phyloP scores from a whole-genome alignment of 2,888 invertebrate genomes.

The Hecatera dysodea region DNA sequence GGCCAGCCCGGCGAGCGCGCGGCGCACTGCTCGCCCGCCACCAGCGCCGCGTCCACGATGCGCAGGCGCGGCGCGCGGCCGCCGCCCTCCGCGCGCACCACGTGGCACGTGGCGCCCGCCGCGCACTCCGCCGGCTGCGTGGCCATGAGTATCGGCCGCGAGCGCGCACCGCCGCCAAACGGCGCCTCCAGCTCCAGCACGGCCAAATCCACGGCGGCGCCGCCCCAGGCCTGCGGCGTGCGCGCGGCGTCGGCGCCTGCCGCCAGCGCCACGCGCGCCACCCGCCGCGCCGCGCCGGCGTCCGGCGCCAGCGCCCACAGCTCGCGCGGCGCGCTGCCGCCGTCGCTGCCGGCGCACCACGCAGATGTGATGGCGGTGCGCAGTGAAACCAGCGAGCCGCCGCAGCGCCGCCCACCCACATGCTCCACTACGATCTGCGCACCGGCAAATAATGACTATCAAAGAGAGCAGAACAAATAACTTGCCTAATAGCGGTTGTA shows the following conservation, averaged over 20 bases:
- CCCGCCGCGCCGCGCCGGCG: constrained; percentile 61
- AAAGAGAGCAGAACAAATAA: too few species aligned
- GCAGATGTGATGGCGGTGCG: constrained; percentile 77
- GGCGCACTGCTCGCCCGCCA: constrained; percentile 65
- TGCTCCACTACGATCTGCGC: constrained; percentile 75
- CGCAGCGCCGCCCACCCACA: constrained; percentile 66
- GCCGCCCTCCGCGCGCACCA: constrained; percentile 69
- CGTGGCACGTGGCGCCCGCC: constrained; percentile 69
- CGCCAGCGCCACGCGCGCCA: constrained; percentile 60
- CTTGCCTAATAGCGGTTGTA: too few species aligned
- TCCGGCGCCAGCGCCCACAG: constrained; percentile 72
- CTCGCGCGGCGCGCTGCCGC: constrained; percentile 56
- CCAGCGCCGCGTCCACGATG: constrained; percentile 68
- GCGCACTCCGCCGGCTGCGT: constrained; percentile 71
- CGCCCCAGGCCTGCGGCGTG: constrained; percentile 39
- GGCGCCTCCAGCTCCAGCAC: constrained; percentile 80
- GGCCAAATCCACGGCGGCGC: constrained; percentile 73
- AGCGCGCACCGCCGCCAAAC: constrained; percentile 71
- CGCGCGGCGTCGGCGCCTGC: constrained; percentile 47
- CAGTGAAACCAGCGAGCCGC: constrained; percentile 71
- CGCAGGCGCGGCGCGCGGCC: constrained; percentile 64
- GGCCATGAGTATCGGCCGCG: constrained; percentile 80
- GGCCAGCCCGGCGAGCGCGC: constrained; percentile 71
- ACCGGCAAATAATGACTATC: not conserved
- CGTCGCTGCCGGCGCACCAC: constrained; percentile 67